Conservation (phyloP, 2,797 vertebrate genomes). For the Darevskia mixta region DNA sequence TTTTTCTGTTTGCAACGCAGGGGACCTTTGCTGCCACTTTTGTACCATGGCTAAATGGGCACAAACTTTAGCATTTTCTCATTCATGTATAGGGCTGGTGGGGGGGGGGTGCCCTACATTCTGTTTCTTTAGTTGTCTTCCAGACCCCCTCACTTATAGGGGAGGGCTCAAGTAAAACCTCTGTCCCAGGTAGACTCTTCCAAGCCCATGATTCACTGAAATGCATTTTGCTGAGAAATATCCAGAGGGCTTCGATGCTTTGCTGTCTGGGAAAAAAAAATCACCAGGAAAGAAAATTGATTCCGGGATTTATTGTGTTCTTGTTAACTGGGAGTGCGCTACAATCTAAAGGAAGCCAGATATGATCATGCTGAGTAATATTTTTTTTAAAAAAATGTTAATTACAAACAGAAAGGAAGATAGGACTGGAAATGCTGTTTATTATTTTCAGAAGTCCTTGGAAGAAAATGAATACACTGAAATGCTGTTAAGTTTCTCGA, state of each 20-base stretch:
- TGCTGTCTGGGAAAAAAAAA: neutral
- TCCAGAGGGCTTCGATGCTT: neutral
- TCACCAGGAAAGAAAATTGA: constrained; percentile 15
- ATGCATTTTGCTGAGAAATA: constrained; percentile 19
- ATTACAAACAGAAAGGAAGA: constrained; percentile 25
- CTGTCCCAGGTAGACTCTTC: neutral
- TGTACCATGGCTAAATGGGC: too few relatives aligned
- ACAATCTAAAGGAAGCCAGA: constrained; percentile 7
- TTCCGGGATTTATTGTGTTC: constrained; percentile 16
- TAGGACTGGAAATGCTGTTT: neutral
- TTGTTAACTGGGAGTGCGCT: constrained; percentile 11
- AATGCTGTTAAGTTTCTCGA: too few relatives aligned
- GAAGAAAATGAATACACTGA: neutral
- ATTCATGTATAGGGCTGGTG: neutral
- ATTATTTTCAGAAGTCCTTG: constrained; percentile 21
- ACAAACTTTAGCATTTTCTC: too few relatives aligned
- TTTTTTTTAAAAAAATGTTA: constrained; percentile 41
- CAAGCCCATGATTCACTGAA: neutral
- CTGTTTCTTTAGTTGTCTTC: neutral
- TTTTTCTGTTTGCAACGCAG: too few relatives aligned
- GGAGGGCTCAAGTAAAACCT: neutral
- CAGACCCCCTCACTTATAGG: neutral
- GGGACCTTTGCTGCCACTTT: too few relatives aligned
- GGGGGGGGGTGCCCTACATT: neutral
- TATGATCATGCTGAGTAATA: constrained; percentile 22